Percentiles rank a stretch among this genome's conserved stretches.
phyloP scores from a whole-genome alignment of 2,113 vertebrate genomes.

The Oryzias javanicus region DNA sequence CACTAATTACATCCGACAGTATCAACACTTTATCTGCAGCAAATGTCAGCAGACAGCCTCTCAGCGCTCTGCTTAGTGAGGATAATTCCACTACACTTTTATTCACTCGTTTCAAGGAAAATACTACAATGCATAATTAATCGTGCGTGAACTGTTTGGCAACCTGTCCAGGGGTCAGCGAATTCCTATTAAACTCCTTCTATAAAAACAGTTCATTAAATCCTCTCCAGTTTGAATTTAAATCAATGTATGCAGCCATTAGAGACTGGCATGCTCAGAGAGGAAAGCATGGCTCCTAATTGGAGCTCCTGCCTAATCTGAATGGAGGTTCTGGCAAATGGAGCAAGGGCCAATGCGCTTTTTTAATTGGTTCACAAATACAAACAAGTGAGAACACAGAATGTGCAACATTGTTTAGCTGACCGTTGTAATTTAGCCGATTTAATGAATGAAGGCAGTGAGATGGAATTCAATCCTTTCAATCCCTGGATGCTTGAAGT shows the following conservation, averaged over 20 bases:
- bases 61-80: conserved; percentile 5
- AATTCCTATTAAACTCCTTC: conserved; percentile 74
- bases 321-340: conserved; percentile 74
- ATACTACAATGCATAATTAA: conserved; percentile 71
- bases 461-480: conserved; percentile 27
- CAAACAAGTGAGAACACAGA: conserved; percentile 38
- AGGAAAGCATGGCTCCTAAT: conserved; percentile 69
- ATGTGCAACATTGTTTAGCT: conserved; percentile 45
- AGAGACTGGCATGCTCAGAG: conserved; percentile 69
- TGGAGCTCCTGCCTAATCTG: conserved; percentile 73
- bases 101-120: conserved; percentile 47
- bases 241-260: conserved; percentile 79
- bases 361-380: conserved; percentile 72
- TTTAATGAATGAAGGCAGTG: conserved; percentile 30
- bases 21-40: conserved; percentile 21
- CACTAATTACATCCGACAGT: conserved; percentile 11
- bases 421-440: conserved; percentile 28
- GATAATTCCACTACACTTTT: conserved; percentile 11
- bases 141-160: conserved; percentile 67
- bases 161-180: conserved; percentile 65
- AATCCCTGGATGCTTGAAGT: neutral
- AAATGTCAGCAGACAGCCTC: conserved; percentile 8
- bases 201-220: conserved; percentile 81
- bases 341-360: conserved; percentile 69
- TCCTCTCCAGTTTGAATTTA: conserved; percentile 79